Evolutionary conservation across 1,140 invertebrate species (phyloP), one percentile per base, ranked within the genome.

Genomic region (Diachasmimorpha longicaudata): DNA sequence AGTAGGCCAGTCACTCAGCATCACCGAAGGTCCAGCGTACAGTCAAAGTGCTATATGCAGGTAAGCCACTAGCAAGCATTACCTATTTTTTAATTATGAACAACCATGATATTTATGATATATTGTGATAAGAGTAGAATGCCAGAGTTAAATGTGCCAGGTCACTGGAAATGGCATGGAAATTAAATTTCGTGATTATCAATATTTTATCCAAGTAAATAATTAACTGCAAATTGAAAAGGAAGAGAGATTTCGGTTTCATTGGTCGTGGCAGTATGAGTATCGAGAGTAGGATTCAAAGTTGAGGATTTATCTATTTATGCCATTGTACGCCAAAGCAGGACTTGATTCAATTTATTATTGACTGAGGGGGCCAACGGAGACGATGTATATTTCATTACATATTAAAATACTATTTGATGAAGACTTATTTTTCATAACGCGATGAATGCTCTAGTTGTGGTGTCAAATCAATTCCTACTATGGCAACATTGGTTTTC

Each of bases 31-130:
- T 68, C 97, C 97, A 23, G 97, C 97, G 25, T 99, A 99, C 90
- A 98, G 96, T 90, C 98, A 99, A 91, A 98, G 96, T 90, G 97
- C 97, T 76, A 99, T 99, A 88, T 99, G 97, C 95, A 97, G 97
- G 97, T 98, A 91, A 89, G 85, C 55, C n/a, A 46, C 13, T 36
- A 68, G 8, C 14, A 77, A 39, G 68, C 16, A 25, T 31, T 19
- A 63, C 16, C 25, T 44, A 77, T 44, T 73, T 55, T 48, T 72
- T 31, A 19, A 58, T 69, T 16, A 52, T 69, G 21, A 68, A 23
- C 48, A 25, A 69, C 70, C 58, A 58, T 16, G 25, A 58, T 9
- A 16, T 63, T 67, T 46, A 36, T 19, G 25, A 44, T 58, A 66
- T 66, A 67, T 66, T 55, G 19, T 63, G 58, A 63, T 63, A 78